Percentiles rank a stretch among this genome's conserved stretches.
Conservation (phyloP, 2,113 vertebrate genomes). For the Meriones unguiculatus region DNA sequence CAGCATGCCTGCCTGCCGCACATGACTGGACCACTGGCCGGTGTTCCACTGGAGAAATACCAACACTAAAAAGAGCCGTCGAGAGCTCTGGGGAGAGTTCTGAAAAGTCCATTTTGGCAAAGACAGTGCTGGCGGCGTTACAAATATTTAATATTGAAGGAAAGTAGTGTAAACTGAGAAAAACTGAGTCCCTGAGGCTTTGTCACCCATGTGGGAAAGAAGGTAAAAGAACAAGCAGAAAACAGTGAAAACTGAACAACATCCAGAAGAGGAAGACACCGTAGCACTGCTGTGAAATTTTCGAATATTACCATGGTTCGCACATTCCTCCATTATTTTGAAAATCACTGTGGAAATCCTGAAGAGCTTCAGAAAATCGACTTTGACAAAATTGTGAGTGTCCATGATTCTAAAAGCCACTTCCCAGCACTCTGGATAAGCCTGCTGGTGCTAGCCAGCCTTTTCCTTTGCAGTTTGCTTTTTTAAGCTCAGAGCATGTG, state of each 20-base stretch:
- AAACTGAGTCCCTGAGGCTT: constrained; percentile 58
- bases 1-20: constrained; percentile 12
- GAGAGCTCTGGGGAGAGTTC: constrained; percentile 47
- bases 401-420: constrained; percentile 1
- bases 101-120: constrained; percentile 66
- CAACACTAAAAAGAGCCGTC: constrained; percentile 4
- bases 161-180: constrained; percentile 62
- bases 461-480: neutral
- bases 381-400: constrained; percentile 5
- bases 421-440: neutral
- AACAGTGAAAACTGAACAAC: neutral
- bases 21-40: neutral
- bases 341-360: neutral
- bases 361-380: neutral
- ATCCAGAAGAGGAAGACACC: neutral
- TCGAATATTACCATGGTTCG: neutral
- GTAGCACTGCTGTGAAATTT: neutral
- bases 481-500: neutral
- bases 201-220: constrained; percentile 66
- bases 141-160: constrained; percentile 53
- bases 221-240: constrained; percentile 2
- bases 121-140: constrained; percentile 4
- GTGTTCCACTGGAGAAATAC: constrained; percentile 46
- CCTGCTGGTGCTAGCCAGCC: neutral
- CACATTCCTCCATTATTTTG: neutral